Evolutionary conservation across 2,888 invertebrate species (phyloP).

Genomic region (Acrobasis consociella): DNA sequence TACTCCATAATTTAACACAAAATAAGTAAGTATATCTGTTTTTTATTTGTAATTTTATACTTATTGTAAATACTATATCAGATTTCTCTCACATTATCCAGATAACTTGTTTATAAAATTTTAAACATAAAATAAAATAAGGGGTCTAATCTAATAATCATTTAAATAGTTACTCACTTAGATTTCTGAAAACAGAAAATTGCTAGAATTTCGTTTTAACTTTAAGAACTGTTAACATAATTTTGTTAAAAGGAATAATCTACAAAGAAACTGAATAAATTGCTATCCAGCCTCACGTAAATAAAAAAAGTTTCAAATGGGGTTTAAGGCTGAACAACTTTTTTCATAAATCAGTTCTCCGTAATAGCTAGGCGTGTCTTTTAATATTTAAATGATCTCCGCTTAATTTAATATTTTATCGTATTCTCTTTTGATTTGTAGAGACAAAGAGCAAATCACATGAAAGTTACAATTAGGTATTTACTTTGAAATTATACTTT

Average conservation of each 20-base stretch:
- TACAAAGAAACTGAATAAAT: slow-evolving; percentile 44
- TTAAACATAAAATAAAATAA: too few relatives aligned
- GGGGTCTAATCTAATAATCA: too few relatives aligned
- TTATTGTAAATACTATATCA: too few relatives aligned
- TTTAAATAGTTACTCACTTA: too few relatives aligned
- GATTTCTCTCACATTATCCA: too few relatives aligned
- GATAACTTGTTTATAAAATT: too few relatives aligned
- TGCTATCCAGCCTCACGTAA: slow-evolving; percentile 51
- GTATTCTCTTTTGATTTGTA: slow-evolving; percentile 8
- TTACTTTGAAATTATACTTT: background rate
- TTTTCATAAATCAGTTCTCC: slow-evolving; percentile 64
- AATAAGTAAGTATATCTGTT: too few relatives aligned
- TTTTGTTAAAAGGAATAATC: slow-evolving; percentile 29
- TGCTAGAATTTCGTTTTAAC: too few relatives aligned
- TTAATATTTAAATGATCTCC: slow-evolving; percentile 53
- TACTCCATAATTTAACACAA: too few relatives aligned
- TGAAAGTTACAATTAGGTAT: too few relatives aligned
- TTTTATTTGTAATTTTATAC: too few relatives aligned
- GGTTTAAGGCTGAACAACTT: slow-evolving; percentile 62
- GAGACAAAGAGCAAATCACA: background rate
- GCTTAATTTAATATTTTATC: slow-evolving; percentile 38
- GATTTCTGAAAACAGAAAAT: too few relatives aligned
- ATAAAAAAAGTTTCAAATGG: slow-evolving; percentile 64
- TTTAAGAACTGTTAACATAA: background rate
- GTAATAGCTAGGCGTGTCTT: slow-evolving; percentile 53